Evolutionary conservation across 2,888 invertebrate genomes (phyloP).

Genomic region (Adela reaumurella): DNA sequence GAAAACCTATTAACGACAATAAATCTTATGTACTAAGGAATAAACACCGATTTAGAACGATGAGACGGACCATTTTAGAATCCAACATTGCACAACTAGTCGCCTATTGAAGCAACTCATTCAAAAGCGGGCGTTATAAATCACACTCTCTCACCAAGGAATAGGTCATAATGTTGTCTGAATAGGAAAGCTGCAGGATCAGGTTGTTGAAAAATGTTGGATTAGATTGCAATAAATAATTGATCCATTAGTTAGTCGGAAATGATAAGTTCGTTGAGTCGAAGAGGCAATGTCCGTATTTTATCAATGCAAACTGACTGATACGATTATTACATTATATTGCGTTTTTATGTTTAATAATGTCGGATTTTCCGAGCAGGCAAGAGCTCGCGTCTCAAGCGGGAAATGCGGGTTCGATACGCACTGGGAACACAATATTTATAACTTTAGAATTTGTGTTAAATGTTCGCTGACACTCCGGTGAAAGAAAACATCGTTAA

Average conservation of each 20-base stretch:
- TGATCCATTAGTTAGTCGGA: neutral
- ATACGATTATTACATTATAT: too few species aligned
- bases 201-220: neutral
- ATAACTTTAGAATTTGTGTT: too few species aligned
- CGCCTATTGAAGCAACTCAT: neutral
- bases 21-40: neutral
- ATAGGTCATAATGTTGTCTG: neutral
- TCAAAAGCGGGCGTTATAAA: neutral
- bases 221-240: neutral
- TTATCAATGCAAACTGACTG: neutral
- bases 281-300: neutral
- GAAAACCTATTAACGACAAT: neutral
- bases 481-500: too few species aligned
- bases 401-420: too few species aligned
- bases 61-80: neutral
- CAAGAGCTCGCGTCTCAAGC: too few species aligned
- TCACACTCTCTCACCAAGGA: neutral
- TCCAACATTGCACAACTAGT: neutral
- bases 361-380: too few species aligned
- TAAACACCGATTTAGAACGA: neutral
- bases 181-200: neutral
- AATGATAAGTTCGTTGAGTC: neutral
- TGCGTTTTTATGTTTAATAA: too few species aligned
- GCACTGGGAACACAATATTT: too few species aligned
- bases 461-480: too few species aligned